Evolutionary conservation across 1,140 invertebrate genomes (phyloP).

Genomic region (Zaprionus gabonicus): DNA sequence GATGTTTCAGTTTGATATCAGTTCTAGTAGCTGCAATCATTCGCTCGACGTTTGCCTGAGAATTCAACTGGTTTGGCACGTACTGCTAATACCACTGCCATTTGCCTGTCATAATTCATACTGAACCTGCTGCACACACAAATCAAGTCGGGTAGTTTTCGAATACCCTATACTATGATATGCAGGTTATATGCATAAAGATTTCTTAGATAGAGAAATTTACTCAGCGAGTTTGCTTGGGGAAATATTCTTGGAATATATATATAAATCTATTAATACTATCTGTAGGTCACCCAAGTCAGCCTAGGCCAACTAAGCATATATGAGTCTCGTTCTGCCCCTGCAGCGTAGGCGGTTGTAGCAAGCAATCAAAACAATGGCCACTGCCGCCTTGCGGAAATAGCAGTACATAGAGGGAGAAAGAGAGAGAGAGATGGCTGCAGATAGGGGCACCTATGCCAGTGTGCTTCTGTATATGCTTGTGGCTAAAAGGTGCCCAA

Average conservation of each 20-base stretch:
- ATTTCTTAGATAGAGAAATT: neutral
- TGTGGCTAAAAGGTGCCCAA: conserved; percentile 2
- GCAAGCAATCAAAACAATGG: conserved; percentile 49
- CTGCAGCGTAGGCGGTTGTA: conserved; percentile 5
- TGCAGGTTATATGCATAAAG: neutral
- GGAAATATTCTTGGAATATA: too few species aligned
- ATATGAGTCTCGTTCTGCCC: neutral
- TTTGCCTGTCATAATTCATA: neutral
- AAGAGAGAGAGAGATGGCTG: neutral
- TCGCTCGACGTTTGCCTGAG: neutral
- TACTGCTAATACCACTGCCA: neutral
- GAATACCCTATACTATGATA: neutral
- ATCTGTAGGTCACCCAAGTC: neutral
- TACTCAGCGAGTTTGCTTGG: neutral
- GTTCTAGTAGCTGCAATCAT: neutral
- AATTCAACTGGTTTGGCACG: neutral
- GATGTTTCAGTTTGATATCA: neutral
- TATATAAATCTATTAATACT: too few species aligned
- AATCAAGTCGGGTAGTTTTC: neutral
- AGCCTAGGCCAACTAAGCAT: neutral
- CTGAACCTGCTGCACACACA: neutral
- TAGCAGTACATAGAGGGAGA: neutral
- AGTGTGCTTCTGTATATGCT: neutral
- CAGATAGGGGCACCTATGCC: neutral
- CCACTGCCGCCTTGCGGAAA: conserved; percentile 17